Base-by-base conservation (phyloP, 2,113 vertebrate species). In the Clupea harengus region DNA sequence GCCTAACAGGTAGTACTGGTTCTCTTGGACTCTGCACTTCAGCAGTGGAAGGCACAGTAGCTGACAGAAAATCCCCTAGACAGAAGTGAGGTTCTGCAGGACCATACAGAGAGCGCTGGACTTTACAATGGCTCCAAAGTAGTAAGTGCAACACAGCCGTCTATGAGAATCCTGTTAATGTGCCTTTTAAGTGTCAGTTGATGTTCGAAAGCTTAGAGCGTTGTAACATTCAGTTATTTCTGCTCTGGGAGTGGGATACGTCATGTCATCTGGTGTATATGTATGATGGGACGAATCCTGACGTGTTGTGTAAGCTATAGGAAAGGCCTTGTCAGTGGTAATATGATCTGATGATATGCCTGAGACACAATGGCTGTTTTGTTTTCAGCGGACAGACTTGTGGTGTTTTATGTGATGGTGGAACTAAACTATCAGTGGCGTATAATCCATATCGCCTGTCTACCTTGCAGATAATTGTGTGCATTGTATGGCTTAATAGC, bases 1-100 rank as follows among this genome's bases (percentile, higher is more conserved):
- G 78, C 93, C 94, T 84, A 93, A 94, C 32, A 94, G 91, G 89
- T 90, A 92, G 45, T 91, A 92, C 85, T 93, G 92, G 18, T 39
- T 39, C 39, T 39, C 39, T 39, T 39, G 39, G 39, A 39, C 39
- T 39, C 39, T 39, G 39, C 39, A 39, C 39, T 2, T 39, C 39
- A 39, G 39, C 39, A 39, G 39, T 39, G 1, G 39, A 39, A 39
- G 39, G 39, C 39, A 39, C 39, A 1, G 39, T 39, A 39, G 39
- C 39, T 39, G 39, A 39, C 39, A 39, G 39, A 39, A 39, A 60
- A 60, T 17, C 83, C 17, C 18, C 15, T n/a, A 81, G 85, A 8
- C 52, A 81, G 67, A 46, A 25, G 15, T 18, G 11, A 78, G 25
- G 28, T 18, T 44, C 11, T 17, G 32, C 32, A 15, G 11, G 25